Percentiles rank a stretch among this genome's conserved stretches.
Conservation (phyloP, 2,113 vertebrate species). For the Leucopsar rothschildi region DNA sequence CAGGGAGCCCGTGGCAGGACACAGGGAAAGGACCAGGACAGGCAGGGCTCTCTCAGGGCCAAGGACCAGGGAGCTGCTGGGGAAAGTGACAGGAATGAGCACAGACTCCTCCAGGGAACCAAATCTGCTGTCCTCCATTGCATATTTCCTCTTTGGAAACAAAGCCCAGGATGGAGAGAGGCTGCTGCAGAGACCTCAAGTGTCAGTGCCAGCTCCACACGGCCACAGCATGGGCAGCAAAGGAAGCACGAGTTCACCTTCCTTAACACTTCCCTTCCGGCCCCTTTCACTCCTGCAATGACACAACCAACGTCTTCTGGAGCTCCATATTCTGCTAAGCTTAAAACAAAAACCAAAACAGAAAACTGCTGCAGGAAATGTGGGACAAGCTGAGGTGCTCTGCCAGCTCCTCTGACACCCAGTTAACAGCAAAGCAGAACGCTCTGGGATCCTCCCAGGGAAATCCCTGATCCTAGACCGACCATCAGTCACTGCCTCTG, state of each 20-base stretch:
- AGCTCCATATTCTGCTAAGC: background rate
- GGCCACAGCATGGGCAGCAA: background rate
- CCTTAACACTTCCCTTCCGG: background rate
- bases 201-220: background rate
- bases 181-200: slow-evolving; percentile 52
- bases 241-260: background rate
- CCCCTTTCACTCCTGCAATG: background rate
- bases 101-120: background rate
- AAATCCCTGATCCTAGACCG: background rate
- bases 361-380: accelerated
- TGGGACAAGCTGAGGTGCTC: background rate
- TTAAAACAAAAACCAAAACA: background rate
- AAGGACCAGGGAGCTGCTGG: background rate
- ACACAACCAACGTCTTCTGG: background rate
- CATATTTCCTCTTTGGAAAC: background rate
- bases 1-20: background rate
- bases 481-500: background rate
- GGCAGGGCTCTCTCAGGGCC: background rate
- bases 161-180: background rate
- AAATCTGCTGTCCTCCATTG: background rate
- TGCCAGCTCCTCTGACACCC: background rate
- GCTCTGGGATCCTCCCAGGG: background rate
- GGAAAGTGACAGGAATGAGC: background rate
- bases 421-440: background rate
- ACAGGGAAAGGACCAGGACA: background rate